phyloP scores from a whole-genome alignment of 1,140 invertebrate species.

The Trichogramma pretiosum region DNA sequence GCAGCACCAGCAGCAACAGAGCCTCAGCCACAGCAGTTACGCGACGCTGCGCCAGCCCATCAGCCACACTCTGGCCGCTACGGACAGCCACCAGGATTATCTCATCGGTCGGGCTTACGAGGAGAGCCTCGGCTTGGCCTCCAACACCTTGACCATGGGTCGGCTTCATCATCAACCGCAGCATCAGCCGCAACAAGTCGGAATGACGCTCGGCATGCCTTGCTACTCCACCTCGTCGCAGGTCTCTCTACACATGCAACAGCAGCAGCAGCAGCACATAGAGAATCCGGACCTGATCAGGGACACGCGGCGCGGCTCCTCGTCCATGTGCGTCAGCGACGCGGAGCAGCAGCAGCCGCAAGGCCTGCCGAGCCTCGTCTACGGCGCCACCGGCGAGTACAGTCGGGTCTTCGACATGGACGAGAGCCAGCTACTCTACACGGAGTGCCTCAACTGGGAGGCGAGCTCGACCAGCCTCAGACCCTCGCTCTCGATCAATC shows the following conservation, averaged over 20 bases:
- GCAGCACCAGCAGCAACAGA: slow-evolving; percentile 7
- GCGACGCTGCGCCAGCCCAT: not conserved
- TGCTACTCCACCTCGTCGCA: slow-evolving; percentile 62
- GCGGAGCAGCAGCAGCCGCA: too few relatives aligned
- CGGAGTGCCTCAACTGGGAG: slow-evolving; percentile 46
- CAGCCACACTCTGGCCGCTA: not conserved
- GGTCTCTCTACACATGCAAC: slow-evolving; percentile 38
- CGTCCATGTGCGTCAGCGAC: slow-evolving; percentile 5
- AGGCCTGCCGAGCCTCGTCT: too few relatives aligned
- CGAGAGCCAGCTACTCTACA: slow-evolving; percentile 64
- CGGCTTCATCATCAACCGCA: not conserved
- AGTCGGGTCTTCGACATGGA: slow-evolving; percentile 49
- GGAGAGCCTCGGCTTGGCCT: too few relatives aligned
- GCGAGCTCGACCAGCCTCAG: slow-evolving; percentile 39
- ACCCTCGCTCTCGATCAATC: slow-evolving; percentile 30
- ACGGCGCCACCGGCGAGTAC: slow-evolving; percentile 23
- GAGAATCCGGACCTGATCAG: slow-evolving; percentile 78
- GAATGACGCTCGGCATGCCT: slow-evolving; percentile 18
- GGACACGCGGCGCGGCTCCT: slow-evolving; percentile 50
- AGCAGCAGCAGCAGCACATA: slow-evolving; percentile 46
- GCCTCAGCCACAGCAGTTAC: too few relatives aligned
- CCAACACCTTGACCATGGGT: not conserved
- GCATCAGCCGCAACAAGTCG: not conserved
- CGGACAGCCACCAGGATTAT: slow-evolving; percentile 7
- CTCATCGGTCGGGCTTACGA: slow-evolving; percentile 9